These are phyloP conservation scores for Limanda limanda DNA, from an alignment of 2,113 vertebrate species.

Conservation along the genomic window DNA sequence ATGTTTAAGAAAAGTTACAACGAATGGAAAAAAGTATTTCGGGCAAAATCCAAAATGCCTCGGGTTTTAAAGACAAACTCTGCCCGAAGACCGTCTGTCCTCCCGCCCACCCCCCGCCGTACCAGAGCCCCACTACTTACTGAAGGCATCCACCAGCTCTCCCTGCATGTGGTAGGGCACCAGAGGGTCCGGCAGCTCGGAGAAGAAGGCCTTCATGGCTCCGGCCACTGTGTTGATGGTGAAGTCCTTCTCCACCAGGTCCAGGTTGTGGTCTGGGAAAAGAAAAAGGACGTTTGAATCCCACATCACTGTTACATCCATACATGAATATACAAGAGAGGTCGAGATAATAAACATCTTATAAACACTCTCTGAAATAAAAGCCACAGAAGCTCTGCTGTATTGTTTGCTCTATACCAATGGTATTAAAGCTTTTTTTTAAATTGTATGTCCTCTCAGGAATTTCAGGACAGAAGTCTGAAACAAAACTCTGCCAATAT, in stretches of 20 bases:
- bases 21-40: slow-evolving; percentile 47
- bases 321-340: background rate
- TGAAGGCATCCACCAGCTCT: slow-evolving; percentile 94
- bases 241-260: slow-evolving; percentile 95
- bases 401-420: too few relatives aligned
- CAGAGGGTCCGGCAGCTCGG: slow-evolving; percentile 92
- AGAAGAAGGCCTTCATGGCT: slow-evolving; percentile 98
- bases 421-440: too few relatives aligned
- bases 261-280: slow-evolving; percentile 87
- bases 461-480: too few relatives aligned
- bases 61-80: slow-evolving; percentile 15
- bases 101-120: background rate
- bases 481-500: too few relatives aligned
- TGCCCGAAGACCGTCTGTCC: slow-evolving; percentile 14
- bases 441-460: too few relatives aligned
- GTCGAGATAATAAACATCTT: too few relatives aligned
- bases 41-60: slow-evolving; percentile 53
- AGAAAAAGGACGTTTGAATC: background rate
- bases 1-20: slow-evolving; percentile 62
- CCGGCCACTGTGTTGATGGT: slow-evolving; percentile 94
- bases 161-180: slow-evolving; percentile 93
- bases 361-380: too few relatives aligned
- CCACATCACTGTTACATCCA: background rate
- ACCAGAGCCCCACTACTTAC: slow-evolving; percentile 83
- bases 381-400: too few relatives aligned